Base-by-base conservation (phyloP, 2,797 vertebrate species). In the Euphonia xanthogaster region DNA sequence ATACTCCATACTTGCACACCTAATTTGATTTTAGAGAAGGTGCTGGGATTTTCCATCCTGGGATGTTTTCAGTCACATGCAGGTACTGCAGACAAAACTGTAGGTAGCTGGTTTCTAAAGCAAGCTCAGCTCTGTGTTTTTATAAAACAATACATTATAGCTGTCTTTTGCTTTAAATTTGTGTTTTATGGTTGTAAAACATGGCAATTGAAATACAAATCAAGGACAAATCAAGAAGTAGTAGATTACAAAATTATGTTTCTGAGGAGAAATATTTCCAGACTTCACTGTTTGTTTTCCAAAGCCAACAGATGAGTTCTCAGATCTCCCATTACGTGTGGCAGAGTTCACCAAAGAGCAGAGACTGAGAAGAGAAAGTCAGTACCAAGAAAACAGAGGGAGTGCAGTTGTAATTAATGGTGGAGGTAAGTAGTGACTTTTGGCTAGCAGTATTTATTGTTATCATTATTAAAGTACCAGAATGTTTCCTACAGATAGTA, bases 251-350 rank as follows among this genome's bases (percentile, higher is more conserved):
- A 63, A 54, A n/a, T 40, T 14, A 31, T 51, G 18, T 42, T 88
- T 95, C 53, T 33, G 3, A 71, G 66, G n/a, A 40, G 51, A 35
- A 70, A 9, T 16, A 6, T 85, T 85, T 91, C 60, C 72, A 92
- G 40, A 84, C 78, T 93, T 94, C 39, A 74, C 16, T 92, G 25
- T 92, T 82, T 93, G 11, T 91, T 96, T 93, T 79, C 74, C 96
- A 75, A 96, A 99, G 99, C 98, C 99, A 35, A 98, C 99, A 94
- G 99, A 99, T 95, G 99, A 99, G 96, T 98, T 99, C 95, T 98
- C 98, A 3, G 99, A 99, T 94, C 97, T 99, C 75, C 98, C 99
- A 2, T 94, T 98, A 84, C 98, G 98, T 73, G 98, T 99, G 88
- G 98, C 98, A 4, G 99, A 99, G 97, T 98, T 99, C 96, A 98